Conservation (phyloP, 2,113 vertebrate genomes). For the Ctenodactylus gundi region DNA sequence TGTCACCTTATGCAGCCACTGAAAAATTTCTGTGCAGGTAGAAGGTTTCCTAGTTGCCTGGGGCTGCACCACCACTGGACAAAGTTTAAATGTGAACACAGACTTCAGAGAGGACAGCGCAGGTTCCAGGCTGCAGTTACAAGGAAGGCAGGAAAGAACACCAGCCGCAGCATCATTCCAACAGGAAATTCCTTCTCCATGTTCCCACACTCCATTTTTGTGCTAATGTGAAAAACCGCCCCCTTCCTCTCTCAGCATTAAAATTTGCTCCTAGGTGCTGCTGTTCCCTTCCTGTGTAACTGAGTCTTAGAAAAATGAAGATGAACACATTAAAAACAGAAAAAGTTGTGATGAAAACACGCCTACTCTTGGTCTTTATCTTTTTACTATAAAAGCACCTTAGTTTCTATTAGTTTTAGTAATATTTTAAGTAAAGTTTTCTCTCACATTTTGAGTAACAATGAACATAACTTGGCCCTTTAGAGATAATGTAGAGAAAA, state of each 20-base stretch:
- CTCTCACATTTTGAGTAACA: conserved; percentile 25
- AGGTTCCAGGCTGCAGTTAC: neutral
- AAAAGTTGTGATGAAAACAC: neutral
- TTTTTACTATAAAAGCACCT: conserved; percentile 36
- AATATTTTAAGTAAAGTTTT: neutral
- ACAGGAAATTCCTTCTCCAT: neutral
- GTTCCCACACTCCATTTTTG: neutral
- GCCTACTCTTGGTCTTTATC: conserved; percentile 5
- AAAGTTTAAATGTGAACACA: neutral
- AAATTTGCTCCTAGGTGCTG: neutral
- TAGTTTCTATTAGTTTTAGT: conserved; percentile 14
- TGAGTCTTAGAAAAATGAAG: neutral
- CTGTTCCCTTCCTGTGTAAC: neutral
- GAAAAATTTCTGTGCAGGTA: neutral
- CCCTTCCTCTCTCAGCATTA: neutral
- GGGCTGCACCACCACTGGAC: neutral
- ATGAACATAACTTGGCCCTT: conserved; percentile 18
- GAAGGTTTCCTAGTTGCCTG: neutral
- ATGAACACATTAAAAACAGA: neutral
- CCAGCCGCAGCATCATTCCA: neutral
- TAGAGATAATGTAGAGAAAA: conserved; percentile 38
- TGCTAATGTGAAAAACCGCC: neutral
- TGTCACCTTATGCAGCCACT: neutral
- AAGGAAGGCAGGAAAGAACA: neutral
- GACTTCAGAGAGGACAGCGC: neutral